Evolutionary conservation across 2,888 invertebrate genomes (phyloP).

Genomic region (Tenthredo mesomela): DNA sequence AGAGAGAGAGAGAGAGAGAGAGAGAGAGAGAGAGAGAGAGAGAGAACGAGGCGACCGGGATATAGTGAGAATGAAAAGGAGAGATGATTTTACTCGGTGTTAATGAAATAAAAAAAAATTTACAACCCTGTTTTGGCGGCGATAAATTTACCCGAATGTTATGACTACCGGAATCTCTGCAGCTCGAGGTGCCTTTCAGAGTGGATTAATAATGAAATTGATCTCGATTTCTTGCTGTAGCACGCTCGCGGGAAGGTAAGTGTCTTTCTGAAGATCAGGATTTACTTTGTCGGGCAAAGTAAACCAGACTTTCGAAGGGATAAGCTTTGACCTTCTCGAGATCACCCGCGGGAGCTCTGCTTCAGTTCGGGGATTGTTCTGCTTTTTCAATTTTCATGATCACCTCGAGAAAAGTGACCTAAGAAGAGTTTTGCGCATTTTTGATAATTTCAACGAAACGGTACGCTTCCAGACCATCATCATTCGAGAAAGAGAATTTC

Average conservation of each 20-base stretch:
- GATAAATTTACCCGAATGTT: slow-evolving; percentile 10
- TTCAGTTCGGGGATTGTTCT: not conserved
- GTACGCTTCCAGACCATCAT: no score
- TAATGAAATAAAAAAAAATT: not conserved
- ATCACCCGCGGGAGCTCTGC: not conserved
- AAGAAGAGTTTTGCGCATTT: not conserved
- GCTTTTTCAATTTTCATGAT: not conserved
- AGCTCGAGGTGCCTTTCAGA: not conserved
- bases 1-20: not conserved
- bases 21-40: not conserved
- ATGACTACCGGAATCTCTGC: slow-evolving; percentile 23
- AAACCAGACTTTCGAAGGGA: slow-evolving; percentile 9
- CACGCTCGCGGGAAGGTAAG: not conserved
- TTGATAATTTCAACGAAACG: not conserved
- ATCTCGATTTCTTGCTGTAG: not conserved
- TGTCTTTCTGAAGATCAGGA: slow-evolving; percentile 4
- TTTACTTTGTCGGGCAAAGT: slow-evolving; percentile 19
- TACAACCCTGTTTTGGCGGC: not conserved
- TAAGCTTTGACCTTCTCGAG: slow-evolving; percentile 27
- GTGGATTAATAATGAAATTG: slow-evolving; percentile 19
- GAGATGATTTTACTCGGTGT: not conserved
- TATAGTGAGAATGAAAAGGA: not conserved
- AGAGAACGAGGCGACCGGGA: not conserved
- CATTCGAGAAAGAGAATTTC: no score
- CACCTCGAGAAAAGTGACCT: not conserved